Conservation (phyloP, 1,140 invertebrate genomes). For the Pararge aegeria region DNA sequence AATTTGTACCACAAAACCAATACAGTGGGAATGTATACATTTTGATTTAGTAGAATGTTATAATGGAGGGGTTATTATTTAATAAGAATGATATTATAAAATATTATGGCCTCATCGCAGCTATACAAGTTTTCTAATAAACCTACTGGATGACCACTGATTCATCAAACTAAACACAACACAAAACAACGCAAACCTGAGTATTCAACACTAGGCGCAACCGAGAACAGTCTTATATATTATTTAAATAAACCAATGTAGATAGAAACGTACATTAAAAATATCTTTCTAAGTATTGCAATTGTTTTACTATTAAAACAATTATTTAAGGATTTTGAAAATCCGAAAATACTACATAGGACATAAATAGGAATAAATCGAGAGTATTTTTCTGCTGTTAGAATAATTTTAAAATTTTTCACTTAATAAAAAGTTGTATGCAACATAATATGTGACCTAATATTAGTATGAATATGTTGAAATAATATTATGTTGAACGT, state of each 20-base stretch:
- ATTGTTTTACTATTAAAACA: background rate
- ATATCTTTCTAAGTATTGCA: conserved; percentile 11
- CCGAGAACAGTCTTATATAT: conserved; percentile 36
- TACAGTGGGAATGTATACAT: background rate
- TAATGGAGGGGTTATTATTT: conserved; percentile 9
- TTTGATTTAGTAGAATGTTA: conserved; percentile 15
- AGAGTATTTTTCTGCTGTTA: no score
- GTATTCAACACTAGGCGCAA: conserved; percentile 32
- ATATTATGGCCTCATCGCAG: conserved; percentile 63
- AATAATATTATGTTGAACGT: no score
- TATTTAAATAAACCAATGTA: conserved; percentile 37
- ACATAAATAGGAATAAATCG: no score
- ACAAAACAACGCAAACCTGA: conserved; percentile 29
- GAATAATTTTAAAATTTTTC: no score
- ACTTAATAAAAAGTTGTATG: no score
- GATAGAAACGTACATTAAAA: conserved; percentile 19
- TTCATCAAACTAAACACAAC: conserved; percentile 31
- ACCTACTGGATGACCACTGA: conserved; percentile 64
- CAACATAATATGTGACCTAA: no score
- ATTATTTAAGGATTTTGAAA: no score
- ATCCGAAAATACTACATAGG: no score
- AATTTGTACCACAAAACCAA: background rate
- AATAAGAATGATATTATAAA: conserved; percentile 5
- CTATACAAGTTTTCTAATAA: conserved; percentile 66
- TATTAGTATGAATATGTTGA: no score